Conservation (phyloP, 2,888 invertebrate genomes). For the Calameuta pallipes region DNA sequence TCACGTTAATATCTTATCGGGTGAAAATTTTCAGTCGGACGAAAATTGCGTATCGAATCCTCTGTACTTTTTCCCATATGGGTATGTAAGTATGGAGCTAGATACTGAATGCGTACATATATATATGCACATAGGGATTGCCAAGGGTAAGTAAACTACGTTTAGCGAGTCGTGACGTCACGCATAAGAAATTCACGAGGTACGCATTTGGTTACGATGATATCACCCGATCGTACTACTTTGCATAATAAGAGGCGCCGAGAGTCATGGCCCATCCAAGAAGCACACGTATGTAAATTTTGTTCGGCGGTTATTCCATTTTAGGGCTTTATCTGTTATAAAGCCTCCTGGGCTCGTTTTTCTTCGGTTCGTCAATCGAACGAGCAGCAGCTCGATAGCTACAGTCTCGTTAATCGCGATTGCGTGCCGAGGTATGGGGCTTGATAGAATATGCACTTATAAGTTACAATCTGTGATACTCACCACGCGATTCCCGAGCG, state of each 20-base stretch:
- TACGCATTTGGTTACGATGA: conserved; percentile 49
- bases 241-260: conserved; percentile 54
- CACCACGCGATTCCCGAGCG: neutral
- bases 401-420: conserved; percentile 4
- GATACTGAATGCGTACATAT: too few species aligned
- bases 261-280: neutral
- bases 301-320: conserved; percentile 31
- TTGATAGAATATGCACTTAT: conserved; percentile 2
- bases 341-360: neutral
- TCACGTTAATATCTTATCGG: too few species aligned
- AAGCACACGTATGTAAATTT: conserved; percentile 34
- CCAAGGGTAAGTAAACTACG: too few species aligned
- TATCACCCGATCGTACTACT: conserved; percentile 52
- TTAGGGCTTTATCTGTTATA: neutral
- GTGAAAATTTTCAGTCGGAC: too few species aligned
- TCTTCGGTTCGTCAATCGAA: neutral
- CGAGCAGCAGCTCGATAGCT: neutral
- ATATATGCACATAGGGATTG: too few species aligned
- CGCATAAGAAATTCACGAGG: conserved; percentile 40
- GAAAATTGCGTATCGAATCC: too few species aligned
- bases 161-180: too few species aligned
- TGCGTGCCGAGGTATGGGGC: neutral
- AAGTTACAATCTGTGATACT: neutral
- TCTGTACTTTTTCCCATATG: too few species aligned
- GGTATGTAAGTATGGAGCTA: too few species aligned